Conservation (phyloP, 2,113 vertebrate genomes). For the Paradisaea rubra region DNA sequence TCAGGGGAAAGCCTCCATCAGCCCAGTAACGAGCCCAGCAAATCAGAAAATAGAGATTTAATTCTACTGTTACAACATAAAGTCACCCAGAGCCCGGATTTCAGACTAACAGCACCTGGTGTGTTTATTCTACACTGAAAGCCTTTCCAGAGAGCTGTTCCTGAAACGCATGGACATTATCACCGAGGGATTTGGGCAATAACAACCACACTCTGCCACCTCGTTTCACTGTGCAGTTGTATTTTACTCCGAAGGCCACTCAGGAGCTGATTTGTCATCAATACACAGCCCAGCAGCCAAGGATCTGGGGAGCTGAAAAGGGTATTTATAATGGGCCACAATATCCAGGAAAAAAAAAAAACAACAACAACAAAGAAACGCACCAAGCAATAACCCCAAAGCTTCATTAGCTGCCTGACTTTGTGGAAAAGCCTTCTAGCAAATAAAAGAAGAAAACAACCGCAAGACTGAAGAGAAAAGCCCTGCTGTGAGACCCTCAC, state of each 20-base stretch:
- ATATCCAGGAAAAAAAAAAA: background rate
- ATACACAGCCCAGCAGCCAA: background rate
- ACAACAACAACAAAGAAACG: background rate
- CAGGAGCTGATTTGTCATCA: background rate
- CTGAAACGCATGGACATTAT: background rate
- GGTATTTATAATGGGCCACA: background rate
- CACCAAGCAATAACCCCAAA: background rate
- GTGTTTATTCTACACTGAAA: background rate
- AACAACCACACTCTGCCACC: background rate
- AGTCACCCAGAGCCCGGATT: background rate
- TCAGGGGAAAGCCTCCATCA: background rate
- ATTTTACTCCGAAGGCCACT: background rate
- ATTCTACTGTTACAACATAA: fast-evolving
- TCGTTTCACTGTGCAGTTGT: background rate
- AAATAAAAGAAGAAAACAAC: background rate
- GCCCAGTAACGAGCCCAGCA: background rate
- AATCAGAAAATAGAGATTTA: background rate
- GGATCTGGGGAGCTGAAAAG: background rate
- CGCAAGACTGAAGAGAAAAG: background rate
- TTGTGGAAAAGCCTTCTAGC: background rate
- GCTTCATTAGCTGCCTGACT: background rate
- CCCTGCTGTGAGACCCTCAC: background rate
- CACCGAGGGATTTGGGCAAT: background rate
- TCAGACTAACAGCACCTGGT: background rate
- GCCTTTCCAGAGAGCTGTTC: background rate